Evolutionary conservation across 53 echinoderm and acorn worm genomes (phyloP).

Genomic region (Antedon mediterranea): DNA sequence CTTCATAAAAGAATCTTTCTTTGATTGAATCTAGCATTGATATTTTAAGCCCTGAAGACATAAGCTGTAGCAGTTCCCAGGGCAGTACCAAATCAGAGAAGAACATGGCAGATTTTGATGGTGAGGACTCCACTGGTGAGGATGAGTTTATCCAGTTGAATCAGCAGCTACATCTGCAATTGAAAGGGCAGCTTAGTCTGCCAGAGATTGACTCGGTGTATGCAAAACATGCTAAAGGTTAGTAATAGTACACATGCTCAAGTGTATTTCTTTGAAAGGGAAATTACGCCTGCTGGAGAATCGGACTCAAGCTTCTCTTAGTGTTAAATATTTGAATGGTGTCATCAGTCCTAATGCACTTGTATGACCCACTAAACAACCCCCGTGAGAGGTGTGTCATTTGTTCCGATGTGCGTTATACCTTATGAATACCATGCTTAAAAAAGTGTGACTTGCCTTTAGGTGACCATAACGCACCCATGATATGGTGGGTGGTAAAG

Average conservation of each 20-base stretch:
- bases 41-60: conserved; percentile 21
- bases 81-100: conserved; percentile 80
- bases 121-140: conserved; percentile 55
- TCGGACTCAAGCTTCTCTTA: too few relatives aligned
- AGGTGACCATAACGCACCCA: too few relatives aligned
- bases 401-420: too few relatives aligned
- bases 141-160: conserved; percentile 61
- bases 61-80: conserved; percentile 72
- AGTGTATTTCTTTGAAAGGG: neutral
- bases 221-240: neutral
- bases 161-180: conserved; percentile 20
- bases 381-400: too few relatives aligned
- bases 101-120: conserved; percentile 90
- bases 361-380: too few relatives aligned
- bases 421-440: too few relatives aligned
- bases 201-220: neutral
- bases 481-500: too few relatives aligned
- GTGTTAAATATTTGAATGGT: too few relatives aligned
- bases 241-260: neutral
- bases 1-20: too few relatives aligned
- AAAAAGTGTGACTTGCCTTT: too few relatives aligned
- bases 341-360: too few relatives aligned
- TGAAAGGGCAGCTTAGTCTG: neutral
- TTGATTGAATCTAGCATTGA: neutral
- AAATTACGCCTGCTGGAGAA: too few relatives aligned